Conservation (phyloP, 2,888 invertebrate genomes). For the Mythimna lalbum region DNA sequence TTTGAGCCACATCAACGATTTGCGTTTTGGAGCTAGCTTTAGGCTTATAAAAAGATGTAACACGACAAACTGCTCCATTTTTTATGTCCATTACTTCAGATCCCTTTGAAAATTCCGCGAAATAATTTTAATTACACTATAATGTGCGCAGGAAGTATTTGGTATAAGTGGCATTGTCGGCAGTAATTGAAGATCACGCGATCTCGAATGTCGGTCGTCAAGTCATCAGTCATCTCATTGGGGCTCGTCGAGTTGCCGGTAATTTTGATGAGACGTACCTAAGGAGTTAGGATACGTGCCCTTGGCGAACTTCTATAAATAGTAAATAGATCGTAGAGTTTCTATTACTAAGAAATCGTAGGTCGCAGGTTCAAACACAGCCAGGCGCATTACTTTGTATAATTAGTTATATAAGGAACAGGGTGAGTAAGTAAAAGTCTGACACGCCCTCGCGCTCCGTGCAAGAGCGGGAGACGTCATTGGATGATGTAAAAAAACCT, state of each 20-base stretch:
- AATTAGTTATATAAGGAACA: no score
- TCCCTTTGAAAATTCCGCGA: constrained; percentile 27
- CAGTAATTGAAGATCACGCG: constrained; percentile 56
- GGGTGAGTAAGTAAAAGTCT: no score
- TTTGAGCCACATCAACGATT: no score
- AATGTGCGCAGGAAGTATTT: constrained; percentile 44
- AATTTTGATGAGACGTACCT: constrained; percentile 11
- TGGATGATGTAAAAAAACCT: no score
- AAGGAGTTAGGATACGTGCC: background rate
- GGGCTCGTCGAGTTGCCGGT: constrained; percentile 19
- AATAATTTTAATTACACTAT: constrained; percentile 32
- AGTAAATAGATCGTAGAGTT: background rate
- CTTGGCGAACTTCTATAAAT: background rate
- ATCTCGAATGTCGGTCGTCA: constrained; percentile 37
- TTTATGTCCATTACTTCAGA: background rate
- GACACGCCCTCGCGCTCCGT: no score
- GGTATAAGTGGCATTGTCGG: constrained; percentile 32
- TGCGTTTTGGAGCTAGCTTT: no score
- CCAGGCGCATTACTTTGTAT: no score
- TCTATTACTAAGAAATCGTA: no score
- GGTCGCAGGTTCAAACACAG: no score
- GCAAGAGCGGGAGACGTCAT: no score
- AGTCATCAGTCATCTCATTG: constrained; percentile 34
- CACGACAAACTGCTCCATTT: background rate
- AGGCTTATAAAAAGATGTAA: background rate